Conservation (phyloP, 2,888 invertebrate species). For the Mythimna pallens region DNA sequence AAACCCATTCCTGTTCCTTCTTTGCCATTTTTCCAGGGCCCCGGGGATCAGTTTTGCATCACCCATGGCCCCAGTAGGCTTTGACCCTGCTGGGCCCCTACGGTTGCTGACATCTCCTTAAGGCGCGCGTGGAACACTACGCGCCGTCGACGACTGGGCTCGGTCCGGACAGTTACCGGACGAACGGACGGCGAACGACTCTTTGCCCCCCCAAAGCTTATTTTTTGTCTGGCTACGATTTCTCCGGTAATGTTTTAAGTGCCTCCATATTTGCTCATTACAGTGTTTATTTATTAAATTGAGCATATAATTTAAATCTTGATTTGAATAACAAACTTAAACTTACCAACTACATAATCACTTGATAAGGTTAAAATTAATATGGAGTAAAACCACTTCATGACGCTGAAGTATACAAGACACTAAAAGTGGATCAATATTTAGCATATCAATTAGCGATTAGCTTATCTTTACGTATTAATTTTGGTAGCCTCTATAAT, state of each 20-base stretch:
- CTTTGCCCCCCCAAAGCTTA: too few relatives aligned
- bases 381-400: constrained; percentile 65
- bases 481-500: constrained; percentile 17
- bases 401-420: constrained; percentile 38
- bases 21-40: too few relatives aligned
- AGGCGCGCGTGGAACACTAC: too few relatives aligned
- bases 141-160: too few relatives aligned
- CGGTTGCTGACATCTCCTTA: too few relatives aligned
- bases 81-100: too few relatives aligned
- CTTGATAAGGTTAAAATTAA: constrained; percentile 60
- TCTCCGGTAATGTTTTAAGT: neutral
- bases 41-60: too few relatives aligned
- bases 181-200: too few relatives aligned
- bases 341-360: constrained; percentile 66
- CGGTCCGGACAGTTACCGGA: too few relatives aligned
- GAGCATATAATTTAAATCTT: neutral
- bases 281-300: neutral
- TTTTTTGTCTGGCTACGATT: neutral
- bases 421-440: constrained; percentile 53
- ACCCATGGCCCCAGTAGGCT: too few relatives aligned
- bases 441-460: constrained; percentile 51
- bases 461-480: constrained; percentile 51
- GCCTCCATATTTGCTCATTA: constrained; percentile 6
- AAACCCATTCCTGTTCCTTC: too few relatives aligned
- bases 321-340: constrained; percentile 9